A percentile compares a stretch with the other conserved stretches of the same genome.
Evolutionary conservation across 2,113 vertebrate species (phyloP).

Genomic region (Circaetus cinerascens): DNA sequence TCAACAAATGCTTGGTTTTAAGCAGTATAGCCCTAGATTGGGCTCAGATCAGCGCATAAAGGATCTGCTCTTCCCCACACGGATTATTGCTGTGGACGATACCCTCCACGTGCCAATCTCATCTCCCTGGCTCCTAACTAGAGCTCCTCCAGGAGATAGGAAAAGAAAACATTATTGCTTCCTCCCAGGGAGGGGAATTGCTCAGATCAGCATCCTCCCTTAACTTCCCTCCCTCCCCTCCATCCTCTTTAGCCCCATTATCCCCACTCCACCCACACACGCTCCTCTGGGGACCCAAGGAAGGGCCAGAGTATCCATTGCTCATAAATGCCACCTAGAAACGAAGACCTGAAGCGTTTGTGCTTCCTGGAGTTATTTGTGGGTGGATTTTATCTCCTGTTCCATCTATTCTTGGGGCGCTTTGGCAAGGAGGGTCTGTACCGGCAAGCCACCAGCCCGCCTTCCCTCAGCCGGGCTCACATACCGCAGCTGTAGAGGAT

Average conservation of each 20-base stretch:
- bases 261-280: neutral
- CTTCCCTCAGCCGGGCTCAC: neutral
- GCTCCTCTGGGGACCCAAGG: neutral
- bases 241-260: neutral
- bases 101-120: neutral
- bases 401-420: neutral
- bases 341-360: neutral
- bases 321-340: neutral
- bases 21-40: neutral
- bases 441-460: neutral
- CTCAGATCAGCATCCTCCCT: neutral
- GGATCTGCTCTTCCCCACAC: neutral
- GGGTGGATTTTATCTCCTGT: neutral
- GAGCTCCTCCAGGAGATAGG: neutral
- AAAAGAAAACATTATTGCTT: neutral
- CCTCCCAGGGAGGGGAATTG: neutral
- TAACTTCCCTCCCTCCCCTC: neutral
- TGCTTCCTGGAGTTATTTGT: neutral
- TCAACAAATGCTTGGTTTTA: neutral
- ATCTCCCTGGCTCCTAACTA: neutral
- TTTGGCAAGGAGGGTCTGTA: neutral
- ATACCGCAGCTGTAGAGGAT: accelerated
- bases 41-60: neutral
- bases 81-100: neutral
- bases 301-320: neutral